Percentiles rank a stretch among this genome's conserved stretches.
Conservation (phyloP, 2,113 vertebrate species). For the Hymenochirus boettgeri region DNA sequence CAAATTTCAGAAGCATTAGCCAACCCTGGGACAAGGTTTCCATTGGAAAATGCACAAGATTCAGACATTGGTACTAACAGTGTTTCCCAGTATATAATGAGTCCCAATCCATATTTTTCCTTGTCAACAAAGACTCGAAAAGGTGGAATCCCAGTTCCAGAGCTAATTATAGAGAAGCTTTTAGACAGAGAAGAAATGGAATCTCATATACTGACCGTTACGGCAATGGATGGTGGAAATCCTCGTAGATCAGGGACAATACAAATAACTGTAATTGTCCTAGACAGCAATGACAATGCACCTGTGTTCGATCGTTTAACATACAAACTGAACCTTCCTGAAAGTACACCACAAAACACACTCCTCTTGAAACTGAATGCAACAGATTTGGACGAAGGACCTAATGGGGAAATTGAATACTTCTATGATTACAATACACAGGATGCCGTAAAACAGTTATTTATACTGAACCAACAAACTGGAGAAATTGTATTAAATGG, state of each 20-base stretch:
- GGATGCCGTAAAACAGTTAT: constrained; percentile 56
- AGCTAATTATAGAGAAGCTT: constrained; percentile 65
- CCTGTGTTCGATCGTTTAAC: constrained; percentile 43
- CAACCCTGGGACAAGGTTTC: constrained; percentile 49
- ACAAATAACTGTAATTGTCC: constrained; percentile 21
- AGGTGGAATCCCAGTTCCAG: constrained; percentile 68
- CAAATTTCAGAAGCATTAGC: not conserved
- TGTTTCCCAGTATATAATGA: constrained; percentile 59
- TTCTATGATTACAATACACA: constrained; percentile 67
- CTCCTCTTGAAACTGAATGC: constrained; percentile 41
- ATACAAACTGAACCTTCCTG: constrained; percentile 33
- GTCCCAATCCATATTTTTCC: constrained; percentile 52
- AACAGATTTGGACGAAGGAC: constrained; percentile 42
- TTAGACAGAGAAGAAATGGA: constrained; percentile 65
- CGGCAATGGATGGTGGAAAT: constrained; percentile 45
- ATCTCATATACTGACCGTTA: constrained; percentile 44
- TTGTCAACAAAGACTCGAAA: constrained; percentile 64
- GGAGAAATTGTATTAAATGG: constrained; percentile 70
- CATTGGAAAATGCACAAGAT: constrained; percentile 56
- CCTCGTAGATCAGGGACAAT: constrained; percentile 37
- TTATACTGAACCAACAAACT: constrained; percentile 59
- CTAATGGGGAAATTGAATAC: constrained; percentile 56
- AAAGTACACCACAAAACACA: constrained; percentile 38
- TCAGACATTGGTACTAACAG: constrained; percentile 59
- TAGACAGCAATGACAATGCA: constrained; percentile 50